Percentiles rank a stretch among this genome's conserved stretches.
phyloP scores from a whole-genome alignment of 92 coral and sea anemone species.

The Phenganax marumi region DNA sequence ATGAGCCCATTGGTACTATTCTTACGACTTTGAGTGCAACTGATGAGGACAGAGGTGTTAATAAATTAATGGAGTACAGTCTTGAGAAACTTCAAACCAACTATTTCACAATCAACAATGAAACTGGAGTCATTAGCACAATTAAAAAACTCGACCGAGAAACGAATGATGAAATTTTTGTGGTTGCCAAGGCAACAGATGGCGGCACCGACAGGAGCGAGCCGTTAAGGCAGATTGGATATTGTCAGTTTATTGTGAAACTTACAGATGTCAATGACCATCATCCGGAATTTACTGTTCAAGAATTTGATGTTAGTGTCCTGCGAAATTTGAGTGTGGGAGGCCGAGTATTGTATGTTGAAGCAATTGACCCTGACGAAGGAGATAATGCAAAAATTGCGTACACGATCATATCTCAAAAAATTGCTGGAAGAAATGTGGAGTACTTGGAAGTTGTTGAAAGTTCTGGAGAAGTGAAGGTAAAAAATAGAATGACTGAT shows the following conservation, averaged over 20 bases:
- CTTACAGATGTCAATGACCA: slow-evolving; percentile 64
- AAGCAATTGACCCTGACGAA: slow-evolving; percentile 63
- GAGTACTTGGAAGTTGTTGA: not conserved
- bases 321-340: not conserved
- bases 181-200: slow-evolving; percentile 65
- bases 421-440: not conserved
- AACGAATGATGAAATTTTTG: slow-evolving; percentile 46
- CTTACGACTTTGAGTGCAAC: slow-evolving; percentile 76
- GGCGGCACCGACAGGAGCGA: slow-evolving; percentile 38
- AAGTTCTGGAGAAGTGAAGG: slow-evolving; percentile 16
- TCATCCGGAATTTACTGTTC: slow-evolving; percentile 64
- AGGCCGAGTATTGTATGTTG: slow-evolving; percentile 28
- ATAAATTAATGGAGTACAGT: slow-evolving; percentile 35
- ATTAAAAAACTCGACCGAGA: slow-evolving; percentile 62
- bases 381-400: slow-evolving; percentile 66
- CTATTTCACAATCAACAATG: slow-evolving; percentile 57
- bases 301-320: slow-evolving; percentile 55
- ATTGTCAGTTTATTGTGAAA: slow-evolving; percentile 63
- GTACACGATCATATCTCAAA: slow-evolving; percentile 41
- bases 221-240: slow-evolving; percentile 58
- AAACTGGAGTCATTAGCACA: slow-evolving; percentile 52
- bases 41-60: slow-evolving; percentile 68
- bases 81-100: slow-evolving; percentile 55
- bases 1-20: slow-evolving; percentile 37
- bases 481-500: not conserved